These are phyloP conservation scores for Oryzias melastigma DNA, from an alignment of 2,113 vertebrate genomes.

Conservation along the genomic window DNA sequence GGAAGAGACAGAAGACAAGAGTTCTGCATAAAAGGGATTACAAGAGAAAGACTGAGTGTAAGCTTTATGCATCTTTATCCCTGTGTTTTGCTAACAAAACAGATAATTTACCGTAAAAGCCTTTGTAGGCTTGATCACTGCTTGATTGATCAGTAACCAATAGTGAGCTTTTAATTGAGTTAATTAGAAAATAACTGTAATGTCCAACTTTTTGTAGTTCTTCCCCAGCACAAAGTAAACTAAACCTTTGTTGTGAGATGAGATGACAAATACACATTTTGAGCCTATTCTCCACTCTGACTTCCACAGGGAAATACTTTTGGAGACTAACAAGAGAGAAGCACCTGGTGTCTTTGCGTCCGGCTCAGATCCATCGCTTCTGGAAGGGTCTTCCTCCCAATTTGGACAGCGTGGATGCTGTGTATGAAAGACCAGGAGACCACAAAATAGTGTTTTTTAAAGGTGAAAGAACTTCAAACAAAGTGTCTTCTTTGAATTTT, in stretches of 20 bases:
- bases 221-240: not conserved
- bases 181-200: too few species aligned
- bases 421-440: slow-evolving; percentile 89
- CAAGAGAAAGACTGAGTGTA: too few species aligned
- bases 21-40: too few species aligned
- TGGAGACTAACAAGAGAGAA: slow-evolving; percentile 93
- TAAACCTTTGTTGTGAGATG: not conserved
- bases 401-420: slow-evolving; percentile 89
- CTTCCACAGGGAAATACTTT: slow-evolving; percentile 87
- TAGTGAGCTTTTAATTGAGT: too few species aligned
- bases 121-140: too few species aligned
- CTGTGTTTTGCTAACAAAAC: too few species aligned
- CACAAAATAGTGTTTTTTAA: slow-evolving; percentile 98
- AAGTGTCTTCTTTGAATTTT: not conserved
- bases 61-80: too few species aligned
- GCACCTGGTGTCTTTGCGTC: slow-evolving; percentile 92
- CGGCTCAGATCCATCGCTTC: slow-evolving; percentile 93
- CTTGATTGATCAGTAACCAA: too few species aligned
- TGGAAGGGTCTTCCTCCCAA: slow-evolving; percentile 91
- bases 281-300: not conserved
- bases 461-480: slow-evolving; percentile 73
- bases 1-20: too few species aligned
- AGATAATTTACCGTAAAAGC: too few species aligned
- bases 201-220: too few species aligned
- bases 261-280: not conserved